These are phyloP conservation scores for Myathropa florea DNA, from an alignment of 2,888 invertebrate genomes.

Conservation along the genomic window DNA sequence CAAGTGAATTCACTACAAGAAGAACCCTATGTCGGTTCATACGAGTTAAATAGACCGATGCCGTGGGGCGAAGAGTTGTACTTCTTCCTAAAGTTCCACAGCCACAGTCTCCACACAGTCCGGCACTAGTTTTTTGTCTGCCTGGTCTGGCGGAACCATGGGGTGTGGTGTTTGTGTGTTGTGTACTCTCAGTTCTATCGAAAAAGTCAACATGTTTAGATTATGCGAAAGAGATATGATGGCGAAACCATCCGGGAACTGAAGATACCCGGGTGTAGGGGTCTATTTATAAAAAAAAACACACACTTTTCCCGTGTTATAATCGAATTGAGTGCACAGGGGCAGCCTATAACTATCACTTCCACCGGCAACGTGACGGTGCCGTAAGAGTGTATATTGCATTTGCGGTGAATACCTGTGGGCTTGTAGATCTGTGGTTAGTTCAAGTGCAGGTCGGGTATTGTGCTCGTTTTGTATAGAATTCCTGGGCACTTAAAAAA, in stretches of 20 bases:
- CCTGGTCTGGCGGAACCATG: background rate
- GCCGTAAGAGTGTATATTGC: background rate
- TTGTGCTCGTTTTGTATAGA: background rate
- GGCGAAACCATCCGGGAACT: background rate
- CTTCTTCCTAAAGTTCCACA: background rate
- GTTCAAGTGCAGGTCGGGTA: background rate
- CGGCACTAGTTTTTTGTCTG: background rate
- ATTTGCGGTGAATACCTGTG: slow-evolving; percentile 13
- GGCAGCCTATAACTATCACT: slow-evolving; percentile 17
- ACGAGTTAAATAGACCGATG: background rate
- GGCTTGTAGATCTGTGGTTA: slow-evolving; percentile 8
- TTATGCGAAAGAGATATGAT: slow-evolving; percentile 48
- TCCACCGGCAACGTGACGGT: slow-evolving; percentile 18
- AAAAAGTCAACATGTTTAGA: slow-evolving; percentile 49
- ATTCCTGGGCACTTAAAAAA: background rate
- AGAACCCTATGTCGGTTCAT: background rate
- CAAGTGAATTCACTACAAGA: background rate
- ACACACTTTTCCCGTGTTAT: slow-evolving; percentile 18
- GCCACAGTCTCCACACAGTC: background rate
- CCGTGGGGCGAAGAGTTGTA: background rate
- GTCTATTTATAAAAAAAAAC: slow-evolving; percentile 6
- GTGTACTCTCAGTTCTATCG: slow-evolving; percentile 21
- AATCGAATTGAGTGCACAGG: slow-evolving; percentile 39
- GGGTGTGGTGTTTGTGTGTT: background rate
- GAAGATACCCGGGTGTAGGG: background rate